These are phyloP conservation scores for Microtus richardsoni DNA, from an alignment of 2,113 vertebrate genomes.

Conservation along the genomic window DNA sequence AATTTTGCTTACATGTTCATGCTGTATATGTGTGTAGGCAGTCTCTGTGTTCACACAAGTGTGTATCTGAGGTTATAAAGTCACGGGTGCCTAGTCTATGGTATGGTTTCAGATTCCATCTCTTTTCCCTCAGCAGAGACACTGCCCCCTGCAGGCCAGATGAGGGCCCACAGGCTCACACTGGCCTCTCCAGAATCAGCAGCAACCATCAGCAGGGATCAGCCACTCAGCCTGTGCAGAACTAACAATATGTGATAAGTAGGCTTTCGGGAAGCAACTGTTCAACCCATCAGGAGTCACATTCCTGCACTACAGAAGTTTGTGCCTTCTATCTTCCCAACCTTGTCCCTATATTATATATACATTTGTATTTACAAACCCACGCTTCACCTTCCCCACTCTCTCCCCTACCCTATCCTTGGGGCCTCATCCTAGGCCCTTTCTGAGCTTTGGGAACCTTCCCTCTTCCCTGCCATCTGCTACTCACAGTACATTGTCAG, in stretches of 20 bases:
- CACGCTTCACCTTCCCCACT: background rate
- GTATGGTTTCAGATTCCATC: background rate
- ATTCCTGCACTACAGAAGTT: background rate
- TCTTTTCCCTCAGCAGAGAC: slow-evolving; percentile 35
- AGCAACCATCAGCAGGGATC: background rate
- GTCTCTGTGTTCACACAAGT: background rate
- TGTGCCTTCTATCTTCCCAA: background rate
- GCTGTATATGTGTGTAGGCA: background rate
- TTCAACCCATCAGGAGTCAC: background rate
- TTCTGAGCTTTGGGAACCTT: background rate
- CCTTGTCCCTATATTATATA: background rate
- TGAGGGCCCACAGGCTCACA: background rate
- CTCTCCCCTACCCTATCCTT: background rate
- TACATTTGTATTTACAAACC: background rate
- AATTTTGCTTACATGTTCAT: background rate
- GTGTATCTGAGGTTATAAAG: background rate
- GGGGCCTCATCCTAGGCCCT: background rate
- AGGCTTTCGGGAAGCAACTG: slow-evolving; percentile 20
- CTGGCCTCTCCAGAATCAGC: background rate
- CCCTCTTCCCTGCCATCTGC: background rate
- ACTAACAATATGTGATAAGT: background rate
- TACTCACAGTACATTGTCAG: background rate
- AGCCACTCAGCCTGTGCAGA: background rate
- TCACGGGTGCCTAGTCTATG: background rate
- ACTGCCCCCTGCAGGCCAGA: slow-evolving; percentile 34